Base-by-base conservation (phyloP, 1,140 invertebrate species). In the Aphaenogaster rudis region DNA sequence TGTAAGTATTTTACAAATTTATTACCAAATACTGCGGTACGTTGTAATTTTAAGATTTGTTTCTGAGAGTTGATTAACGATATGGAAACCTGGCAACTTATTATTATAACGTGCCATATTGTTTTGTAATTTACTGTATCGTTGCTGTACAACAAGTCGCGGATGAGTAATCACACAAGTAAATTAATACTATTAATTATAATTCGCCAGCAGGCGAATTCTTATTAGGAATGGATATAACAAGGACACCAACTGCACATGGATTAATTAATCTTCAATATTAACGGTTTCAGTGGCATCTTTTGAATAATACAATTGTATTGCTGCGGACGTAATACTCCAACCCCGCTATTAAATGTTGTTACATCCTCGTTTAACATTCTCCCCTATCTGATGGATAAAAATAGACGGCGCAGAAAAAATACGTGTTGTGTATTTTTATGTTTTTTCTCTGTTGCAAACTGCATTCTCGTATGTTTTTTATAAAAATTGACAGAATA, bases 171-270 rank as follows among this genome's bases (percentile, higher is more conserved):
- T 82, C 17, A 21, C 42, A 15, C 1, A 33, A 17, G 7, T 36
- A 59, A 74, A 48, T 82, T 57, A 82, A 59, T 42, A 9, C 39
- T 17, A 21, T 82, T 82, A 50, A 82, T 72, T 82, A 59, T 9
- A 2, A 61, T 69, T 17, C 42, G 5, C 4, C 42, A 11, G 42
- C 28, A 48, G 36, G 3, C 11, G 13, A 59, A 48, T 50, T 82
- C 52, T 82, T 82, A 39, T 45, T 52, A 28, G 1, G 5, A 39
- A 82, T 11, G 21, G 2, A 72, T 59, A 39, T 72, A 72, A 71
- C 52, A 48, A 82, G 36, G 11, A 17, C 9, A 15, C 15, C 11
- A 13, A n/a, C 77, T 33, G 15, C 9, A 36, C 28, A 36, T 8
- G 6, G 28, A 48, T 67, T 71, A 59, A 72, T 82, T 72, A 72